Percentiles rank a stretch among this genome's conserved stretches.
Evolutionary conservation across 92 coral and sea anemone species (phyloP).

Genomic region (Isaurus tuberculatus): DNA sequence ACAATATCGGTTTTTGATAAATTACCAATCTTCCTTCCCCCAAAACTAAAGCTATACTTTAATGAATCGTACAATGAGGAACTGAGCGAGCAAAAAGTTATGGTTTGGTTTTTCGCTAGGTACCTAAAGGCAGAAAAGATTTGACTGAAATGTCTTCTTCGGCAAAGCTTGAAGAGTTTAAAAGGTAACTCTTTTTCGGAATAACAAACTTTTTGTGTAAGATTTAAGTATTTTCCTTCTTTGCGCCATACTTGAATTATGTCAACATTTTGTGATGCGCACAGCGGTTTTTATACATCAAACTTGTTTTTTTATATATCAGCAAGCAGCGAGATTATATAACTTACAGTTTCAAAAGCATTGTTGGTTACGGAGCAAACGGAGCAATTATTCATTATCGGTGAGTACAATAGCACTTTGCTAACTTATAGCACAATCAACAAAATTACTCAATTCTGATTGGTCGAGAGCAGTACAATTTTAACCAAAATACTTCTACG

Average conservation of each 20-base stretch:
- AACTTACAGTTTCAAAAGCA: constrained; percentile 80
- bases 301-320: neutral
- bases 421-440: neutral
- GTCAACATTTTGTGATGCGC: neutral
- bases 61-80: too few relatives aligned
- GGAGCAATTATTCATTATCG: constrained; percentile 96
- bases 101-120: constrained; percentile 41
- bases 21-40: too few relatives aligned
- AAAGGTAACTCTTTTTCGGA: constrained; percentile 52
- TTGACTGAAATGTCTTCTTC: constrained; percentile 75
- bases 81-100: too few relatives aligned
- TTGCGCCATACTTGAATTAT: neutral
- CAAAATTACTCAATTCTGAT: neutral
- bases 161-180: constrained; percentile 82
- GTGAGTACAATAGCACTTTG: constrained; percentile 34
- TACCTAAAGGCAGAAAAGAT: constrained; percentile 72
- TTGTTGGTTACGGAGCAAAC: constrained; percentile 91
- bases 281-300: neutral
- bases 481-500: too few relatives aligned
- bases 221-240: neutral
- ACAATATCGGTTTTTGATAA: too few relatives aligned
- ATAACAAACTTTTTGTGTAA: too few relatives aligned
- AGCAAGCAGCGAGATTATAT: constrained; percentile 83
- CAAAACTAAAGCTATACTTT: too few relatives aligned
- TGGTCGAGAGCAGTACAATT: too few relatives aligned